Evolutionary conservation across 2,888 invertebrate species (phyloP), one percentile per base, ranked within the genome.

Genomic region (Drosophila robusta): DNA sequence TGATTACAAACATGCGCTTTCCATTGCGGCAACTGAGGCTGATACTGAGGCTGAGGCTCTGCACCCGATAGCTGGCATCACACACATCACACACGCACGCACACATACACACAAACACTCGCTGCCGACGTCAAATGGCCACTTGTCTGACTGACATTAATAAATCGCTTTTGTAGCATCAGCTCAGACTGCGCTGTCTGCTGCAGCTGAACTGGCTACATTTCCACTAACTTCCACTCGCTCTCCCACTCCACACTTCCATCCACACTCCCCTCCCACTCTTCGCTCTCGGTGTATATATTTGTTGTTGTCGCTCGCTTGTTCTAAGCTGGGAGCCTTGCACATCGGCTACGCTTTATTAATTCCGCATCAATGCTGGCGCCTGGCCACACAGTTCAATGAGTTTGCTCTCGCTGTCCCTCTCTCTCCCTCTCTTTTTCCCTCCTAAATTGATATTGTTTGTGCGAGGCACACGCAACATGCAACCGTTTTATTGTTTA

Each of bases 81-180:
- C 36, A n/a, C n/a, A n/a, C n/a, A 49, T 29, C 36, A 54, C 32
- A 58, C 12, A 29, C 41, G 36, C 36, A 32, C 18, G 36, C 36
- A 45, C 29, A 22, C 54, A 22, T 9, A 6, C 14, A 36, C 38
- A 45, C 16, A n/a, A 34, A 26, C 22, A 47, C 32, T 12, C 61
- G 34, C 46, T 44, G 56, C 70, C 61, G 70, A 74, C 77, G 66
- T 77, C 80, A 75, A 75, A 62, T 75, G 62, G 70, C 80, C 83
- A 86, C 81, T 82, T 82, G 83, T 83, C 78, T 75, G 79, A 73
- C 83, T 86, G 85, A 86, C 88, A 83, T 86, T 88, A 86, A 86
- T 87, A 86, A 86, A 86, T 86, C 88, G 88, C 78, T 81, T 87
- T 82, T 82, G 87, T 75, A 69, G 83, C 80, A 84, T 74, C 82